These are phyloP conservation scores for Mantis religiosa DNA, from an alignment of 2,888 invertebrate genomes.

Conservation along the genomic window DNA sequence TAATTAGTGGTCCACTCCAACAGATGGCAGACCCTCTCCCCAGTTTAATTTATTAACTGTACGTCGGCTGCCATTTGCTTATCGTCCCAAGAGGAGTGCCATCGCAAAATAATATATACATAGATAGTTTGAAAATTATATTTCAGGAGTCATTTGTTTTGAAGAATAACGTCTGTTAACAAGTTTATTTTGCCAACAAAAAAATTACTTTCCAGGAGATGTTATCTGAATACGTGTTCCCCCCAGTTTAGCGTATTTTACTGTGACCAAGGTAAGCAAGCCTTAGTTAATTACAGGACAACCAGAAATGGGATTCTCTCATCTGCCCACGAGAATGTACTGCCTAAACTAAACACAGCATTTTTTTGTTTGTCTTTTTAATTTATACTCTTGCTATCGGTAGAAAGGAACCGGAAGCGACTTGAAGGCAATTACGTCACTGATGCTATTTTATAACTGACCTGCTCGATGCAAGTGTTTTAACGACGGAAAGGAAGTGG, in stretches of 20 bases:
- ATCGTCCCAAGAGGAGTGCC: neutral
- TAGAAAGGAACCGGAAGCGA: neutral
- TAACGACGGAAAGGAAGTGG: neutral
- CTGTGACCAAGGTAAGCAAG: conserved; percentile 2
- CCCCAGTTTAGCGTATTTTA: neutral
- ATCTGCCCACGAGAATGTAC: neutral
- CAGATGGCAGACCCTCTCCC: neutral
- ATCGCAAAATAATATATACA: neutral
- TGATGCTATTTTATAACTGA: neutral
- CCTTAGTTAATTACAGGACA: neutral
- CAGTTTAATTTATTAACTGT: conserved; percentile 7
- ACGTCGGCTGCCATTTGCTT: conserved; percentile 20
- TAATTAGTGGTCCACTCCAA: conserved; percentile 22
- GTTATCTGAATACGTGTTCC: neutral
- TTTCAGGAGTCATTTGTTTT: conserved; percentile 22
- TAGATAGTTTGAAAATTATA: conserved; percentile 4
- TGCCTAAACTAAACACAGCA: neutral
- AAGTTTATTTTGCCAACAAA: conserved; percentile 31
- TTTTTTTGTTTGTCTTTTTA: neutral
- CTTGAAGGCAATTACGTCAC: neutral
- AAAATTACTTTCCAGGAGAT: conserved; percentile 9
- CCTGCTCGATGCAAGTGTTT: neutral
- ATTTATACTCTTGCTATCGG: neutral
- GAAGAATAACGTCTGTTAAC: conserved; percentile 28
- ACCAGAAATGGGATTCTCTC: neutral